These are phyloP conservation scores for Amazona finschi DNA, from an alignment of 2,797 vertebrate genomes.

Conservation along the genomic window DNA sequence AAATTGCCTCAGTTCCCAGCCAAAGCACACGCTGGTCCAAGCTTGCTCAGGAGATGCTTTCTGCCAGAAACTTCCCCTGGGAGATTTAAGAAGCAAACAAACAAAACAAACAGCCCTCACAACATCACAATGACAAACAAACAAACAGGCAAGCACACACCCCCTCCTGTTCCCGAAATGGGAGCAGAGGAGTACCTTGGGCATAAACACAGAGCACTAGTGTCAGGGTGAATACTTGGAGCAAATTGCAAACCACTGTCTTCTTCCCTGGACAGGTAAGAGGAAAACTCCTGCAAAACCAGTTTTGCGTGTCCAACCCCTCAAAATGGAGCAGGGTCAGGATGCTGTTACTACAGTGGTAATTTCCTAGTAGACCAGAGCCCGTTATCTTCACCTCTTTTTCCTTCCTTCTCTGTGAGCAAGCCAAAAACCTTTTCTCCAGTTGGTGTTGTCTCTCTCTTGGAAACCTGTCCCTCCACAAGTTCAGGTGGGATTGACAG, in stretches of 20 bases:
- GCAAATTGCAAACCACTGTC: background rate
- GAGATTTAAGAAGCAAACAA: slow-evolving; percentile 62
- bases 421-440: background rate
- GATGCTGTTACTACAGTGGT: background rate
- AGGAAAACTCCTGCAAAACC: slow-evolving; percentile 3
- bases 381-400: background rate
- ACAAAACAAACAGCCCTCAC: slow-evolving; percentile 28
- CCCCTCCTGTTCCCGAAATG: background rate
- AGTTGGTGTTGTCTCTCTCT: background rate
- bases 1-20: slow-evolving; percentile 6
- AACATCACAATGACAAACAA: slow-evolving; percentile 24
- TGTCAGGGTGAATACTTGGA: background rate
- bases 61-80: slow-evolving; percentile 53
- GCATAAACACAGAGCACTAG: background rate
- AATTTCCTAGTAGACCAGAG: background rate
- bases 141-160: background rate
- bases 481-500: background rate
- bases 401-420: background rate
- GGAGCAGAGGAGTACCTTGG: background rate
- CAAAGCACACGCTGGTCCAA: slow-evolving; percentile 15
- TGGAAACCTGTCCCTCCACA: background rate
- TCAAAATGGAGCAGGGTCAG: background rate
- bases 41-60: slow-evolving; percentile 18
- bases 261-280: background rate
- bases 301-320: background rate